These are phyloP conservation scores for Eurytoma californica DNA, from an alignment of 2,888 invertebrate genomes.

Conservation along the genomic window DNA sequence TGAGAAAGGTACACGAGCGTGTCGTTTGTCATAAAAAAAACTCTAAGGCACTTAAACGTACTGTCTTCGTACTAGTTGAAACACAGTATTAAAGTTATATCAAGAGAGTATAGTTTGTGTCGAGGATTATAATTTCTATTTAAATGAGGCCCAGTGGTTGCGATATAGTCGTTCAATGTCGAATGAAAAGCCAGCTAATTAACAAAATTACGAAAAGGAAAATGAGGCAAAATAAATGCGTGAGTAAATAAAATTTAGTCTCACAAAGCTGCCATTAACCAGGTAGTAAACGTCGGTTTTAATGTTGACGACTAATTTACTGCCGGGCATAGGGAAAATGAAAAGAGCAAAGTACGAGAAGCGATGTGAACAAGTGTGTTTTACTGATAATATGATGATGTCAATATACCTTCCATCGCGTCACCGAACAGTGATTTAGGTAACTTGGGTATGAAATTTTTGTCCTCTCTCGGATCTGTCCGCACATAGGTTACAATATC, in stretches of 20 bases:
- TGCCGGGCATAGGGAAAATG: slow-evolving; percentile 3
- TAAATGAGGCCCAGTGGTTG: neutral
- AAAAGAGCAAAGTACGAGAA: slow-evolving; percentile 5
- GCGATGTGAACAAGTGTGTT: neutral
- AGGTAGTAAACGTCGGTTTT: slow-evolving; percentile 1
- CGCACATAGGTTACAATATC: slow-evolving; percentile 51
- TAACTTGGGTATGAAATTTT: slow-evolving; percentile 61
- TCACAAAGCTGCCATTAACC: slow-evolving; percentile 8
- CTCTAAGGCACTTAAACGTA: slow-evolving; percentile 18
- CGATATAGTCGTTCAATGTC: neutral
- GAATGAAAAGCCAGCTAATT: slow-evolving; percentile 35
- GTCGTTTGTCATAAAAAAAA: slow-evolving; percentile 20
- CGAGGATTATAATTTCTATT: slow-evolving; percentile 8
- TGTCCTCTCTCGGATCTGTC: slow-evolving; percentile 60
- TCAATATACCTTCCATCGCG: slow-evolving; percentile 65
- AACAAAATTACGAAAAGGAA: slow-evolving; percentile 13
- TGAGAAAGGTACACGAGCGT: slow-evolving; percentile 17
- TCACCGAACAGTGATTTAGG: slow-evolving; percentile 65
- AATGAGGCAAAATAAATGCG: slow-evolving; percentile 5
- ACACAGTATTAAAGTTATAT: slow-evolving; percentile 9
- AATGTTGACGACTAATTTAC: neutral
- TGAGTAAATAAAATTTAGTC: slow-evolving; percentile 11
- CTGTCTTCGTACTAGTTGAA: slow-evolving; percentile 27
- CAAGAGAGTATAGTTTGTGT: slow-evolving; percentile 12
- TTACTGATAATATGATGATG: slow-evolving; percentile 32